Conservation (phyloP, 2,888 invertebrate species). For the Graphium colonna region DNA sequence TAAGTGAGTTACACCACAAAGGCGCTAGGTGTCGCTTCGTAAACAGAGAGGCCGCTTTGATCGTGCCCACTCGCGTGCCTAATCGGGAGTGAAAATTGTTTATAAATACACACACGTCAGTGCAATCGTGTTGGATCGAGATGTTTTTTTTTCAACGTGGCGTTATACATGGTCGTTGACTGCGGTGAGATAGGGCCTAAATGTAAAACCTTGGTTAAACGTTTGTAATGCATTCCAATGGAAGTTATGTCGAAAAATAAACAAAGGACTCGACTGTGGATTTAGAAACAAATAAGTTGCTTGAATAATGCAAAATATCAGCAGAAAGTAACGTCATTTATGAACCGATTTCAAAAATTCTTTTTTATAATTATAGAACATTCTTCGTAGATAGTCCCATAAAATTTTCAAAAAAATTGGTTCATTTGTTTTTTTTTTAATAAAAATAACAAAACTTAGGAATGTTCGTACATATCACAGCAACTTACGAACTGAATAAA, state of each 20-base stretch:
- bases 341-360: too few relatives aligned
- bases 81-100: constrained; percentile 27
- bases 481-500: too few relatives aligned
- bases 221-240: not conserved
- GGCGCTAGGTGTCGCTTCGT: constrained; percentile 21
- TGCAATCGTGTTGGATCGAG: constrained; percentile 10
- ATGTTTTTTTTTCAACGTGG: constrained; percentile 2
- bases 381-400: too few relatives aligned
- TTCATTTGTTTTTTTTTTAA: too few relatives aligned
- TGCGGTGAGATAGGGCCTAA: not conserved
- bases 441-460: too few relatives aligned
- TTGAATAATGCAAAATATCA: too few relatives aligned
- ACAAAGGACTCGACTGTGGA: too few relatives aligned
- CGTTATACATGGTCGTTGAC: constrained; percentile 13
- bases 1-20: constrained; percentile 18
- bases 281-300: too few relatives aligned
- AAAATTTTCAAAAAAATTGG: too few relatives aligned
- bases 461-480: too few relatives aligned
- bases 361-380: too few relatives aligned
- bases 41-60: constrained; percentile 26
- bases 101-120: constrained; percentile 22
- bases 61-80: constrained; percentile 22
- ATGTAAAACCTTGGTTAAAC: not conserved
- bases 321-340: too few relatives aligned
- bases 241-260: not conserved